Percentiles rank a stretch among this genome's conserved stretches.
These are phyloP conservation scores for Phania funesta DNA, from an alignment of 2,888 invertebrate genomes.

Conservation along the genomic window DNA sequence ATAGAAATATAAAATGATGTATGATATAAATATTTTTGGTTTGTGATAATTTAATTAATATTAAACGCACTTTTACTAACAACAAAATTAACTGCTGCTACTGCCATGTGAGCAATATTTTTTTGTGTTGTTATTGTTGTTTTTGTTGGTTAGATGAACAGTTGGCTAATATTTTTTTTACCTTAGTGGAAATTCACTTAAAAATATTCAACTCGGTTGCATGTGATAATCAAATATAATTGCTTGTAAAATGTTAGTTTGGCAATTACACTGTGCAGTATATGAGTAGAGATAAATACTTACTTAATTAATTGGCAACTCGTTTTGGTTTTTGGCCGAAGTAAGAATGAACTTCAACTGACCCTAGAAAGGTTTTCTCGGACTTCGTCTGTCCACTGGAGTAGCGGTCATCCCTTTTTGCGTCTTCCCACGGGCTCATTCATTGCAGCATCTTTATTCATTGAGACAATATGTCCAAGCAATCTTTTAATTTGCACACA, in stretches of 20 bases:
- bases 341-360: background rate
- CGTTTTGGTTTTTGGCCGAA: background rate
- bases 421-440: no score
- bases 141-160: constrained; percentile 3
- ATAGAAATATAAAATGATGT: constrained; percentile 62
- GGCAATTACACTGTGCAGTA: background rate
- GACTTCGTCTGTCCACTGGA: no score
- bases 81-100: constrained; percentile 25
- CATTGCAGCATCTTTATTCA: no score
- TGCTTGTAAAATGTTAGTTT: constrained; percentile 49
- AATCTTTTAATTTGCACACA: no score
- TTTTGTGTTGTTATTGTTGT: background rate
- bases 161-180: constrained; percentile 17
- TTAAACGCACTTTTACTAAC: constrained; percentile 64
- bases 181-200: constrained; percentile 31
- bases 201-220: background rate
- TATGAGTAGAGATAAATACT: background rate
- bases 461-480: no score
- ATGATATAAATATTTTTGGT: constrained; percentile 66
- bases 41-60: constrained; percentile 68
- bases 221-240: constrained; percentile 55
- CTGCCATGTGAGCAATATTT: constrained; percentile 4
- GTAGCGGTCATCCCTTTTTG: no score
- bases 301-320: background rate
- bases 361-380: no score